Percentiles rank a stretch among this genome's conserved stretches.
phyloP scores from a whole-genome alignment of 2,888 invertebrate species.

The Nemurella pictetii region DNA sequence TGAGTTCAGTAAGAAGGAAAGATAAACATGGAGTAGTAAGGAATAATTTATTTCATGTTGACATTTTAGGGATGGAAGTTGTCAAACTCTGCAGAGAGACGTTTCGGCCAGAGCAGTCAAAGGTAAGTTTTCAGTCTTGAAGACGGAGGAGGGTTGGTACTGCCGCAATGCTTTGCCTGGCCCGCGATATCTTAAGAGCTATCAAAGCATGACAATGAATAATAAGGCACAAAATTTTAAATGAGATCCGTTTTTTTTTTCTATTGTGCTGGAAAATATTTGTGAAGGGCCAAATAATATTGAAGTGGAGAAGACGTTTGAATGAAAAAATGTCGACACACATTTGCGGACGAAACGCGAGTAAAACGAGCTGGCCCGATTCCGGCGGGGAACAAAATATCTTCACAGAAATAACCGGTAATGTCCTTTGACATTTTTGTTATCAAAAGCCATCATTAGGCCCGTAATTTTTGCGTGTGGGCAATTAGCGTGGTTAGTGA shows the following conservation, averaged over 20 bases:
- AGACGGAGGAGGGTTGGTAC: not conserved
- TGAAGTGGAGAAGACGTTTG: not conserved
- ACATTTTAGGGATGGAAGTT: not conserved
- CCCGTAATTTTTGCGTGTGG: not conserved
- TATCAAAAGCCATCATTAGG: not conserved
- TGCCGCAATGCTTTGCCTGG: not conserved
- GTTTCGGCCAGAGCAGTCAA: not conserved
- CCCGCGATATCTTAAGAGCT: not conserved
- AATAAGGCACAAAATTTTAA: not conserved
- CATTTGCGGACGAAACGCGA: not conserved
- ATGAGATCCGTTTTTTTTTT: not conserved
- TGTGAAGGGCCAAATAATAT: not conserved
- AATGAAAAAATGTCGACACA: not conserved
- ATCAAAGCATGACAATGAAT: not conserved
- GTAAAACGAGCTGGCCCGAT: not conserved
- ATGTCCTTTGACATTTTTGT: not conserved
- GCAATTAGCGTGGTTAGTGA: not conserved
- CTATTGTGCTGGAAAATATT: not conserved
- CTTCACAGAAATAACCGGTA: not conserved
- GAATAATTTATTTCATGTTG: not conserved
- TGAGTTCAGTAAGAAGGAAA: not conserved
- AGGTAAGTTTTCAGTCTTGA: not conserved
- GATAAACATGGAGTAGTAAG: not conserved
- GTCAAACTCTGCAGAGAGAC: not conserved
- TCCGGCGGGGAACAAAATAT: not conserved